A percentile compares a stretch with the other conserved stretches of the same genome.
Evolutionary conservation across 2,113 vertebrate species (phyloP).

Genomic region (Xerus inauris): DNA sequence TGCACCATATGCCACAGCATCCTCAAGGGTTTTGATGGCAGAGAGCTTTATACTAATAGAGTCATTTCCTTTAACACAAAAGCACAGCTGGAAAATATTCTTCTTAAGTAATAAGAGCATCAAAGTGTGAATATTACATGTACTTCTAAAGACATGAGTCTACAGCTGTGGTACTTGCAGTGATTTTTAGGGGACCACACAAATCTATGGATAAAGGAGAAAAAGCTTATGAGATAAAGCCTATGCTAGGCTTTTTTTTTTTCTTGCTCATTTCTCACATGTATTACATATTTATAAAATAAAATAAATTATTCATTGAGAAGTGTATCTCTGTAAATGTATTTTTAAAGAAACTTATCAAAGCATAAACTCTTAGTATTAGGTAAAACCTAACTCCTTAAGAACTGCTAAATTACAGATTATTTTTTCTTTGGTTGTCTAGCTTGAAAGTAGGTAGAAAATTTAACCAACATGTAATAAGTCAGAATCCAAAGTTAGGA

Average conservation of each 20-base stretch:
- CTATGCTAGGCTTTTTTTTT: background rate
- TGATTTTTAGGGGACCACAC: conserved; percentile 29
- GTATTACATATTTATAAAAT: conserved; percentile 76
- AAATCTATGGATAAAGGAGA: conserved; percentile 44
- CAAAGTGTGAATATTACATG: conserved; percentile 54
- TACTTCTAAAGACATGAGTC: conserved; percentile 46
- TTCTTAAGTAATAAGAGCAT: conserved; percentile 66
- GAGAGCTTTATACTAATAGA: conserved; percentile 6
- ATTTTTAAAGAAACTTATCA: conserved; percentile 79
- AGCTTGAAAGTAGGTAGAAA: conserved; percentile 58
- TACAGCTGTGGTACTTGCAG: conserved; percentile 17
- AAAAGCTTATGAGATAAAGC: background rate
- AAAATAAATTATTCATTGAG: conserved; percentile 84
- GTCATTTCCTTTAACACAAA: conserved; percentile 35
- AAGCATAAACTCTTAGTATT: conserved; percentile 78
- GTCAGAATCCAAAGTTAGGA: background rate
- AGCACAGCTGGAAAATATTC: conserved; percentile 62
- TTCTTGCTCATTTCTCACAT: background rate
- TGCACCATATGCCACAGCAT: conserved; percentile 46
- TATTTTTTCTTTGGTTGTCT: conserved; percentile 68
- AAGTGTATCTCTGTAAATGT: conserved; percentile 75
- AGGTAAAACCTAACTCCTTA: conserved; percentile 72
- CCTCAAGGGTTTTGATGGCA: conserved; percentile 6
- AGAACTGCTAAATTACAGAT: conserved; percentile 70
- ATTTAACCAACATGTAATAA: conserved; percentile 46